A percentile compares a stretch with the other conserved stretches of the same genome.
Conservation (phyloP, 2,888 invertebrate genomes). For the Eupeodes luniger region DNA sequence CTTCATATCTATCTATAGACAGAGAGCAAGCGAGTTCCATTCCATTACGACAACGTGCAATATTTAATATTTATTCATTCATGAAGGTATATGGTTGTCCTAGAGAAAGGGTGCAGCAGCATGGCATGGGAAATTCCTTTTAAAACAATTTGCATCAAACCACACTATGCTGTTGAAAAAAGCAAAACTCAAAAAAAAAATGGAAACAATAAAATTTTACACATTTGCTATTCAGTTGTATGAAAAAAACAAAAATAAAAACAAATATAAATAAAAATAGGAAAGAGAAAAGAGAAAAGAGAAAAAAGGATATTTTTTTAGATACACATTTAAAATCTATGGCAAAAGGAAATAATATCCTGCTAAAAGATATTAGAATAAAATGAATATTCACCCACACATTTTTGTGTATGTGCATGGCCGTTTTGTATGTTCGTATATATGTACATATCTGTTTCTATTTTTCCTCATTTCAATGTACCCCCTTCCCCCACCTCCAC, state of each 20-base stretch:
- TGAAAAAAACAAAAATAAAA: neutral
- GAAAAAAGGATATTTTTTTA: conserved; percentile 1
- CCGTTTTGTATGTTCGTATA: conserved; percentile 14
- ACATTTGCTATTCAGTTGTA: conserved; percentile 21
- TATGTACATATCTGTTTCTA: neutral
- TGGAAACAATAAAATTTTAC: conserved; percentile 60
- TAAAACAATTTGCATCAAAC: conserved; percentile 65
- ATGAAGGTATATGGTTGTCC: conserved; percentile 17
- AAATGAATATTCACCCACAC: conserved; percentile 36
- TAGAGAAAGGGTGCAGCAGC: neutral
- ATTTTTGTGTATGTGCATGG: conserved; percentile 41
- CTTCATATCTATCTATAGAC: neutral
- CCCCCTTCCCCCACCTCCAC: neutral
- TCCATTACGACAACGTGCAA: conserved; percentile 71
- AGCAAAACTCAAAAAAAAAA: conserved; percentile 1
- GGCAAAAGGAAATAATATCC: conserved; percentile 56
- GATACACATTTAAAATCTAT: conserved; percentile 51
- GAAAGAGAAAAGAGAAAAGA: neutral
- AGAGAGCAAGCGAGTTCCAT: conserved; percentile 7
- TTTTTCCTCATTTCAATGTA: conserved; percentile 1
- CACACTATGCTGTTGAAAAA: conserved; percentile 2
- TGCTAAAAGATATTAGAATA: conserved; percentile 42
- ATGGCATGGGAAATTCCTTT: conserved; percentile 22
- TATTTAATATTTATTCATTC: conserved; percentile 72
- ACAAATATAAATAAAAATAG: neutral